These are phyloP conservation scores for Nymphalis urticae DNA, from an alignment of 2,888 invertebrate genomes.

Conservation along the genomic window DNA sequence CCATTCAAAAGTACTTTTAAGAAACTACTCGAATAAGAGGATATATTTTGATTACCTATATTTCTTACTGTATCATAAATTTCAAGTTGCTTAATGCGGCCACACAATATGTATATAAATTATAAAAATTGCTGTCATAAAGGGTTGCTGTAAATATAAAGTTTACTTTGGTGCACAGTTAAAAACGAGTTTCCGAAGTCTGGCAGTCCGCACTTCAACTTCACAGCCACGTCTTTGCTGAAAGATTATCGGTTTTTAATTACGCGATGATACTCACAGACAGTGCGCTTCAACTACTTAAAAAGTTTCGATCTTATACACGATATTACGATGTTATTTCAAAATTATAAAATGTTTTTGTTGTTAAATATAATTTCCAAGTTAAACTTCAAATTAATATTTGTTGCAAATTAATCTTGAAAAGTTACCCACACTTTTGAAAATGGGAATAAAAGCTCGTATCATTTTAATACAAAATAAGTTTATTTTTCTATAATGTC, in stretches of 20 bases:
- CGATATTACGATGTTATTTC: neutral
- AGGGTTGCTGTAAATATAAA: neutral
- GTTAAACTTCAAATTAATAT: neutral
- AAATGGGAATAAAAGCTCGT: no score
- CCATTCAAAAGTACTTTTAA: no score
- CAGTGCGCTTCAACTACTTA: slow-evolving; percentile 12
- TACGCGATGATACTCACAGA: slow-evolving; percentile 39
- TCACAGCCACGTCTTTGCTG: slow-evolving; percentile 42
- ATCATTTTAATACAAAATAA: no score
- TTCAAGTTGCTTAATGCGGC: no score
- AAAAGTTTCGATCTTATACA: slow-evolving; percentile 12
- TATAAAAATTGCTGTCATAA: neutral
- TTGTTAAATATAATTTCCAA: neutral
- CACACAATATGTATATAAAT: no score
- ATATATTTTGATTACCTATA: no score
- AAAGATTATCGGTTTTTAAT: slow-evolving; percentile 64
- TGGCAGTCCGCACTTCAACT: slow-evolving; percentile 10
- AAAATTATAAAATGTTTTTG: slow-evolving; percentile 5
- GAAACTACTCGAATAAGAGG: no score
- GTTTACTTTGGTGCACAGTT: slow-evolving; percentile 1
- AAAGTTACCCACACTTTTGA: no score
- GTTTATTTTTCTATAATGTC: no score
- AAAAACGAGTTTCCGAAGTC: slow-evolving; percentile 18
- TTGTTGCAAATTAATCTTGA: no score
- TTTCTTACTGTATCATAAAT: no score